Evolutionary conservation across 2,888 invertebrate genomes (phyloP), one percentile per base, ranked within the genome.

Genomic region (Amphimallon solstitiale): DNA sequence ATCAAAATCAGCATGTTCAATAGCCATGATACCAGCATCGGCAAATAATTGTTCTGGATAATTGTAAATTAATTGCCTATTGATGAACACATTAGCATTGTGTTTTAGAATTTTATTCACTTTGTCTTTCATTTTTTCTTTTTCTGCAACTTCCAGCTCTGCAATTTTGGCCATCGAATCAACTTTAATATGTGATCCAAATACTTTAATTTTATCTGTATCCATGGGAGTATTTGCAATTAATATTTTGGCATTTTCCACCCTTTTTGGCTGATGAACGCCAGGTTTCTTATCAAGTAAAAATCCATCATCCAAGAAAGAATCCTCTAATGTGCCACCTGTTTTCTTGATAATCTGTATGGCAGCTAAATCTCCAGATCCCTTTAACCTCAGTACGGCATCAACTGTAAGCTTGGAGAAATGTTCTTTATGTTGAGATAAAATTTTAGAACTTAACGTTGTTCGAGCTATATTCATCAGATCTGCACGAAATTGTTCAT

Each of bases 201-300:
- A 99, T 17, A 99, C 91, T 86, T 99, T 98, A 73, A 99, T 97
- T 85, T 99, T 99, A 80, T 99, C 99, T 0, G 98, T 96, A 84
- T 99, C 99, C 99, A 99, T 99, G 0, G 99, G 97, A 7, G 99
- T 99, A 82, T 99, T 99, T 9, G 98, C 98, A 76, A 99, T 95
- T 19, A 99, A 88, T 78, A 99, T 98, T 79, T 90, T 93, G 1
- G 98, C 98, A 78, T 99, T 97, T 79, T 97, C 95, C 72, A 99
- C 86, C 73, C 91, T 87, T 80, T 97, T 95, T 0, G 99, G 99
- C 82, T 99, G 99, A 85, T 98, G 95, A 21, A 99, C 92, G 69
- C 99, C 99, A 21, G 97, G 91, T 85, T 95, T 97, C 81, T 99
- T 99, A 82, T 98, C 97, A 71, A 99, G 84, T 65, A 99, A 85